Conservation (phyloP, 2,888 invertebrate genomes). For the Euzetes globulus region DNA sequence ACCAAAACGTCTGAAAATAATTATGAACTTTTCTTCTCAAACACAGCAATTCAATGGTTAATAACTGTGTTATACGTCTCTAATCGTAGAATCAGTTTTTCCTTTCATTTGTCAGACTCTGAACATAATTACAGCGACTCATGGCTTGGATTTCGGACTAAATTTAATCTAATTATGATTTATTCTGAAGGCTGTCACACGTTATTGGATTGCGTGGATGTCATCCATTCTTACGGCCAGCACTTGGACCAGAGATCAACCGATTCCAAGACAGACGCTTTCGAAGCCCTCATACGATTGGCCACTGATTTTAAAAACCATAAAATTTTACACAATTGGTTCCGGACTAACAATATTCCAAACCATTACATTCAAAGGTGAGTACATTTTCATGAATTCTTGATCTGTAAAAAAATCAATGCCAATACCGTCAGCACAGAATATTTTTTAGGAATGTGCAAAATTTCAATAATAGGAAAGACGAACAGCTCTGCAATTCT, state of each 20-base stretch:
- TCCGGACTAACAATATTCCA: background rate
- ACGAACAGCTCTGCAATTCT: no score
- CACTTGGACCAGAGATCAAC: background rate
- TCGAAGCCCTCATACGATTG: background rate
- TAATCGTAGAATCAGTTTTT: background rate
- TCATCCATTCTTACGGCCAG: background rate
- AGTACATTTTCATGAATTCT: background rate
- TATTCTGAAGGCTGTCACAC: slow-evolving; percentile 2
- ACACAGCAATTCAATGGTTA: background rate
- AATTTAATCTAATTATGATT: background rate
- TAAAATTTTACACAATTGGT: background rate
- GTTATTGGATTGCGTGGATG: background rate
- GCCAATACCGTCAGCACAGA: no score
- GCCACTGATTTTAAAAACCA: background rate
- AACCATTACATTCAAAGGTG: background rate
- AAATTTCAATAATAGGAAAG: no score
- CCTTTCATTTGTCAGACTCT: background rate
- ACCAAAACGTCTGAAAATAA: no score
- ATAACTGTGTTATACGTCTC: background rate
- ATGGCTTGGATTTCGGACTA: background rate
- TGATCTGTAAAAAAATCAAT: no score
- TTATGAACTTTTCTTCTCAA: no score
- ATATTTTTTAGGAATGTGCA: no score
- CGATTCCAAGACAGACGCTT: background rate
- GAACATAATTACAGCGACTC: background rate